Percentiles rank a stretch among this genome's conserved stretches.
These are phyloP conservation scores for Eulemur coronatus DNA, from an alignment of 2,797 vertebrate genomes.

Conservation along the genomic window DNA sequence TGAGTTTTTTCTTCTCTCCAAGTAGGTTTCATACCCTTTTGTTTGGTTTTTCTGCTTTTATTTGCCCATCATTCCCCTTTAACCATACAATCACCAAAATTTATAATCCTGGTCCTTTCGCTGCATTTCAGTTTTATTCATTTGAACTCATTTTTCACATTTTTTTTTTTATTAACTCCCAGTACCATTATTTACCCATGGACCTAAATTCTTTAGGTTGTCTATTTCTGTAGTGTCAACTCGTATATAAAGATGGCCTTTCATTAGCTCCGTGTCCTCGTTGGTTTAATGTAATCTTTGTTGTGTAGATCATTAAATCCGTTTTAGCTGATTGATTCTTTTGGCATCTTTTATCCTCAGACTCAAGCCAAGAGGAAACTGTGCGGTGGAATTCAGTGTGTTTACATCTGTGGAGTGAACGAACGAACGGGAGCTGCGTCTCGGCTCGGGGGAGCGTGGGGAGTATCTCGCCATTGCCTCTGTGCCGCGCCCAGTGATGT, in stretches of 20 bases:
- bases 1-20: background rate
- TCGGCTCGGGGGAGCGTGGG: background rate
- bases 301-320: slow-evolving; percentile 46
- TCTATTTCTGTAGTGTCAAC: background rate
- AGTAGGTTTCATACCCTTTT: background rate
- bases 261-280: background rate
- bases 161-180: background rate
- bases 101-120: background rate
- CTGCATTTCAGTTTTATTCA: background rate
- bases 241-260: background rate
- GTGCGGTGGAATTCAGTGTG: background rate
- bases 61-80: background rate
- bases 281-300: slow-evolving; percentile 31
- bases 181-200: background rate
- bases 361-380: background rate
- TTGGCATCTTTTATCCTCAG: slow-evolving; percentile 26
- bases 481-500: background rate
- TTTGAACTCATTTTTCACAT: background rate
- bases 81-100: background rate
- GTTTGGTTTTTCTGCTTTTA: background rate
- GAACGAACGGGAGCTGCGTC: background rate
- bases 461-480: slow-evolving; percentile 40
- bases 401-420: background rate
- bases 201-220: background rate
- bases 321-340: slow-evolving; percentile 47